Evolutionary conservation across 2,113 vertebrate genomes (phyloP).

Genomic region (Tetrax tetrax): DNA sequence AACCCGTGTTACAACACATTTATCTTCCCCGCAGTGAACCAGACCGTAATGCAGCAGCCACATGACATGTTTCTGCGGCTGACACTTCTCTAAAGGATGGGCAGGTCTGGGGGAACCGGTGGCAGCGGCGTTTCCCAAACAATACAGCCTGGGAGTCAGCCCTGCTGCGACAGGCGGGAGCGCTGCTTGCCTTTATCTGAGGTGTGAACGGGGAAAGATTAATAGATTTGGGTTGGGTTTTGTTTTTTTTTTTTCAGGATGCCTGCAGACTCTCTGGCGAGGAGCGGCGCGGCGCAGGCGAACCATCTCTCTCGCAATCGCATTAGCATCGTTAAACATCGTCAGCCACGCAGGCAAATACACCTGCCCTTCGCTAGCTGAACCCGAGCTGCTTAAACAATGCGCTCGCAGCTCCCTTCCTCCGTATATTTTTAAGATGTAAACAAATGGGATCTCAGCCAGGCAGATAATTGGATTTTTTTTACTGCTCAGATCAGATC

Average conservation of each 20-base stretch:
- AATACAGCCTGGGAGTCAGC: neutral
- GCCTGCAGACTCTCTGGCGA: slow-evolving; percentile 1
- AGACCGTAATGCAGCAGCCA: slow-evolving; percentile 33
- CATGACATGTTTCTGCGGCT: neutral
- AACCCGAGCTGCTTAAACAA: neutral
- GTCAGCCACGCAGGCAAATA: slow-evolving; percentile 2
- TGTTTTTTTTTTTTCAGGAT: neutral
- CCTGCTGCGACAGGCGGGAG: neutral
- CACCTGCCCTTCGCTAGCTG: neutral
- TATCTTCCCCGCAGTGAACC: slow-evolving; percentile 19
- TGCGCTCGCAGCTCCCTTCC: neutral
- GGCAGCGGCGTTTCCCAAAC: slow-evolving; percentile 35
- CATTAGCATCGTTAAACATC: slow-evolving; percentile 35
- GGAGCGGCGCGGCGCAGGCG: neutral
- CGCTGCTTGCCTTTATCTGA: neutral
- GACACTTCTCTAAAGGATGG: slow-evolving; percentile 36
- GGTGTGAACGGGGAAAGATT: neutral
- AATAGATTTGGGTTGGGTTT: neutral
- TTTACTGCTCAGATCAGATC: slow-evolving; percentile 19
- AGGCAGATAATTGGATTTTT: slow-evolving; percentile 68
- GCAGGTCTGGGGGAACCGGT: slow-evolving; percentile 1
- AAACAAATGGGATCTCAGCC: slow-evolving; percentile 56
- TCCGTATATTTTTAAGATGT: neutral
- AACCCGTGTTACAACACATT: neutral
- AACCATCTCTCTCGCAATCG: neutral